Evolutionary conservation across 2,113 vertebrate genomes (phyloP).

Genomic region (Pantherophis guttatus): DNA sequence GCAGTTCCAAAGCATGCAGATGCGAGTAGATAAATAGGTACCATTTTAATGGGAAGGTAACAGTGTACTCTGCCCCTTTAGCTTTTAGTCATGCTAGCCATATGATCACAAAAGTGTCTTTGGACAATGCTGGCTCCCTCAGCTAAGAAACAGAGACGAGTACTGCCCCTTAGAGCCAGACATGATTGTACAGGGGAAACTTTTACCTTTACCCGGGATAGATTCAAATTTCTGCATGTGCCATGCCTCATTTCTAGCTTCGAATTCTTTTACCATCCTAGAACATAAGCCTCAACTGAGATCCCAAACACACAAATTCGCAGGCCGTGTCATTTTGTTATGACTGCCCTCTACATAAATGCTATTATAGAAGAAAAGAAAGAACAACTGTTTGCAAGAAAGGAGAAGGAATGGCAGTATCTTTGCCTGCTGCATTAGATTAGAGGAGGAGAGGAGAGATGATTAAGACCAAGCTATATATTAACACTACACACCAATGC

Average conservation of each 20-base stretch:
- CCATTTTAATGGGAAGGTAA: background rate
- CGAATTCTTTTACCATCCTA: background rate
- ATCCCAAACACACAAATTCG: background rate
- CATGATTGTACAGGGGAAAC: background rate
- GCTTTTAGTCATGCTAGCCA: background rate
- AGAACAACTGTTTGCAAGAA: background rate
- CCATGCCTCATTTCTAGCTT: background rate
- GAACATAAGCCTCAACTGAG: background rate
- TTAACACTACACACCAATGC: background rate
- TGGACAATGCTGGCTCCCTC: background rate
- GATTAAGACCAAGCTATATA: background rate
- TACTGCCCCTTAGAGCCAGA: background rate
- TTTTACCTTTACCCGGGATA: background rate
- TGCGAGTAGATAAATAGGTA: background rate
- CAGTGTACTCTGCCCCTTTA: background rate
- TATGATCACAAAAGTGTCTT: background rate
- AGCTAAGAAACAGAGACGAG: background rate
- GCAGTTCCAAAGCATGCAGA: background rate
- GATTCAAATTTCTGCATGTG: background rate
- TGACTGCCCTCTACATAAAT: background rate
- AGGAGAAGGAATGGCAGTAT: background rate
- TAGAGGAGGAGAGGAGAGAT: background rate
- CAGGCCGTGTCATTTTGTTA: background rate
- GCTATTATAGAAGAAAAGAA: background rate
- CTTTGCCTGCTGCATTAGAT: background rate